Evolutionary conservation across 2,113 vertebrate genomes (phyloP).

Genomic region (Pteronura brasiliensis): DNA sequence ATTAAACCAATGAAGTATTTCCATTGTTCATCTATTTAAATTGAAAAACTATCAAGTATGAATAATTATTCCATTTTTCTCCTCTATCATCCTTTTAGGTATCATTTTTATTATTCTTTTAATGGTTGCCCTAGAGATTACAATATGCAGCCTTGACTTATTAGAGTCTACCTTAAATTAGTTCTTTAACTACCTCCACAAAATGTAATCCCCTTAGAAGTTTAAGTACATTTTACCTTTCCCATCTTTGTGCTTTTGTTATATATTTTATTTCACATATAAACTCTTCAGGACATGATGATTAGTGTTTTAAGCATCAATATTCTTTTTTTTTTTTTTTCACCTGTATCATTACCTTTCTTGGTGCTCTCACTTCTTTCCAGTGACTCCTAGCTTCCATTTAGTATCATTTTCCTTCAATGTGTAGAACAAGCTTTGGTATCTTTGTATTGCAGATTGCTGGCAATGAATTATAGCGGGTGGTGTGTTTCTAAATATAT

Average conservation of each 20-base stretch:
- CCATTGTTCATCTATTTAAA: constrained; percentile 47
- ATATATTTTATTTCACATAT: neutral
- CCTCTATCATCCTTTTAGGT: constrained; percentile 18
- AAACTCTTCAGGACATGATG: neutral
- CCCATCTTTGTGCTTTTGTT: neutral
- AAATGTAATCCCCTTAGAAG: neutral
- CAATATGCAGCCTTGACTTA: constrained; percentile 34
- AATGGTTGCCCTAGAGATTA: constrained; percentile 53
- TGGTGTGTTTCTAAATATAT: neutral
- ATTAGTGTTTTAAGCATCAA: neutral
- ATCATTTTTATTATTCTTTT: constrained; percentile 55
- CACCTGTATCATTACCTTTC: neutral
- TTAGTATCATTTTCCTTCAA: neutral
- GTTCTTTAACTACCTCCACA: constrained; percentile 12
- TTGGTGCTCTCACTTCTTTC: neutral
- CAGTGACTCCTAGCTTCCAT: neutral
- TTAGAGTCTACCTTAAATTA: constrained; percentile 45
- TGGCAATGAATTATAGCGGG: neutral
- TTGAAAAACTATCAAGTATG: constrained; percentile 32
- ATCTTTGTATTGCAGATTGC: neutral
- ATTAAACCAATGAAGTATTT: constrained; percentile 61
- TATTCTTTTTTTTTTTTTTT: neutral
- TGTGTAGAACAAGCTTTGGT: neutral
- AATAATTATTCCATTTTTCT: constrained; percentile 60
- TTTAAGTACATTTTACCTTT: constrained; percentile 6